A percentile compares a stretch with the other conserved stretches of the same genome.
Evolutionary conservation across 2,888 invertebrate species (phyloP).

Genomic region (Panorpa germanica): DNA sequence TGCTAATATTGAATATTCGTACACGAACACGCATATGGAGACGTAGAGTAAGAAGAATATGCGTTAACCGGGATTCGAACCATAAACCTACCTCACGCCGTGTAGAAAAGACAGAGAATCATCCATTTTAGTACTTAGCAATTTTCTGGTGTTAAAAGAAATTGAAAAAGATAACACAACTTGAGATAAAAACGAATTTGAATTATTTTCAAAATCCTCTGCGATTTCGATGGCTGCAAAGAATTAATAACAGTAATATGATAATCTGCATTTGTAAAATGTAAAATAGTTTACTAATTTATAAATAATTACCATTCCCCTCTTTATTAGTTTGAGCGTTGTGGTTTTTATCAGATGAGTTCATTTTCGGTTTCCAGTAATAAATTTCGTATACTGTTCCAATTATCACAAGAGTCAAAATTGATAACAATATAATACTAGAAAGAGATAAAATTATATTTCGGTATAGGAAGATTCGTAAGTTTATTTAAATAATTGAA

Average conservation of each 20-base stretch:
- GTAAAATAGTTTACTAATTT: constrained; percentile 8
- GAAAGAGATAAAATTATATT: constrained; percentile 9
- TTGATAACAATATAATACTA: constrained; percentile 15
- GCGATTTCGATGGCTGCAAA: constrained; percentile 27
- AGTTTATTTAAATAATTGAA: too few relatives aligned
- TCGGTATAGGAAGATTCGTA: too few relatives aligned
- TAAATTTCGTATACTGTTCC: constrained; percentile 21
- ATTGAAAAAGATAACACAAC: too few relatives aligned
- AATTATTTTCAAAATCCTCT: constrained; percentile 25
- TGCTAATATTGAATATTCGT: too few relatives aligned
- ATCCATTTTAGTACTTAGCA: too few relatives aligned
- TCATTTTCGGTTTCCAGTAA: constrained; percentile 16
- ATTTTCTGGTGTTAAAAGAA: too few relatives aligned
- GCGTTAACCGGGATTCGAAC: too few relatives aligned
- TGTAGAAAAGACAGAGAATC: constrained; percentile 26
- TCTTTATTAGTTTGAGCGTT: too few relatives aligned
- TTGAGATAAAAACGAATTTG: too few relatives aligned
- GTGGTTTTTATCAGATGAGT: constrained; percentile 9
- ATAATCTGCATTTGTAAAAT: constrained; percentile 13
- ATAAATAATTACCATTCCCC: too few relatives aligned
- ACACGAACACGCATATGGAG: too few relatives aligned
- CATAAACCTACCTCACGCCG: constrained; percentile 24
- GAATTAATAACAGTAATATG: constrained; percentile 15
- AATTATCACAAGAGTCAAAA: constrained; percentile 16
- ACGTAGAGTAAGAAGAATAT: too few relatives aligned